Conservation (phyloP, 2,888 invertebrate species). For the Nemoura dubitans region DNA sequence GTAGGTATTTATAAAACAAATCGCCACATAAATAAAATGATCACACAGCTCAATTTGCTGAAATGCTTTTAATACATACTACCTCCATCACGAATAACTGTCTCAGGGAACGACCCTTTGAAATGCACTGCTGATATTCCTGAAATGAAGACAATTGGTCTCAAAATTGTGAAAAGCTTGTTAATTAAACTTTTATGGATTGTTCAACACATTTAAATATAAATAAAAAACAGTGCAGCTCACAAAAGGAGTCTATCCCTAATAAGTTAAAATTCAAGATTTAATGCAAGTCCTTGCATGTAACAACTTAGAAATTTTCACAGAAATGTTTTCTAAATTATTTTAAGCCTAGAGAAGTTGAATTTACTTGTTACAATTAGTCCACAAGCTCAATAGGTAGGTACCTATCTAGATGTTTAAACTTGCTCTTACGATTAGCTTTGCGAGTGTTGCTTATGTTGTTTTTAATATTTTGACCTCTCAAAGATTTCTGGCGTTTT, state of each 20-base stretch:
- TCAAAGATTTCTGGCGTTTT: neutral
- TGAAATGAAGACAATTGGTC: slow-evolving; percentile 7
- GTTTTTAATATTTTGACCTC: slow-evolving; percentile 20
- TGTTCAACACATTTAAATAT: no score
- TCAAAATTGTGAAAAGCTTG: neutral
- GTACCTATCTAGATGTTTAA: neutral
- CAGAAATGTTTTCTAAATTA: no score
- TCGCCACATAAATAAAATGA: neutral
- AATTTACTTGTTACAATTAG: neutral
- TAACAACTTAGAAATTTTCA: neutral
- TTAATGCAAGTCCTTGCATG: neutral
- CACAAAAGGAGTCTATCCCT: no score
- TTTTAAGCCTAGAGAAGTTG: neutral
- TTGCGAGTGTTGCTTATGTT: slow-evolving; percentile 40
- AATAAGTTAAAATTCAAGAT: neutral
- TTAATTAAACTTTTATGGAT: no score
- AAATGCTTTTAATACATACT: slow-evolving; percentile 43
- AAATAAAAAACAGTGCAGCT: no score
- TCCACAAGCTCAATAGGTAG: neutral
- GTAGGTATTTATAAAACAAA: neutral
- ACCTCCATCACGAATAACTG: slow-evolving; percentile 44
- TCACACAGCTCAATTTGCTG: no score
- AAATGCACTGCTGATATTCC: slow-evolving; percentile 44
- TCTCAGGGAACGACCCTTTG: slow-evolving; percentile 44
- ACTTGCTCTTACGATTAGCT: slow-evolving; percentile 33